phyloP scores from a whole-genome alignment of 2,113 vertebrate species.

The Myiagra hebetior region DNA sequence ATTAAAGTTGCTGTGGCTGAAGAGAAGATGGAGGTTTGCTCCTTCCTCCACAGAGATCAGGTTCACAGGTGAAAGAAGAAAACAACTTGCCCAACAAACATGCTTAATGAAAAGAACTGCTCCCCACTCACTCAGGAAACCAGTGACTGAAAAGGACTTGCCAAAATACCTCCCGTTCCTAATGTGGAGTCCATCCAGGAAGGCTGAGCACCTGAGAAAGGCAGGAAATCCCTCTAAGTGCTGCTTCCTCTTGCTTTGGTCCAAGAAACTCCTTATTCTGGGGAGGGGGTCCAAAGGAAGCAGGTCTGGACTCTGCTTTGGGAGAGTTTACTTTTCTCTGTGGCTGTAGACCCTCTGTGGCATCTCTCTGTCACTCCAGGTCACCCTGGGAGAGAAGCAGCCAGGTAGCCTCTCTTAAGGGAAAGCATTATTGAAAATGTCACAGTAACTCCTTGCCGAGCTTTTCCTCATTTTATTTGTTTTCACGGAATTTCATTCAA shows the following conservation, averaged over 20 bases:
- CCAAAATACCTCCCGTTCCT: neutral
- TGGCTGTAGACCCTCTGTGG: neutral
- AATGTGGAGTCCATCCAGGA: neutral
- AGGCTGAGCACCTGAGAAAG: neutral
- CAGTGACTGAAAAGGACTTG: neutral
- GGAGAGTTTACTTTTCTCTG: neutral
- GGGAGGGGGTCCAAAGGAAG: neutral
- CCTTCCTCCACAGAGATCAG: neutral
- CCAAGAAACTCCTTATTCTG: neutral
- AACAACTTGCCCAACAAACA: neutral
- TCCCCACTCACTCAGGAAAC: rapidly evolving
- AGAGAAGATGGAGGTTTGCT: neutral
- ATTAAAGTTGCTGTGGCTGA: neutral
- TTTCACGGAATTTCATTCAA: neutral
- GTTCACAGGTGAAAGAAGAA: neutral
- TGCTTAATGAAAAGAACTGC: neutral
- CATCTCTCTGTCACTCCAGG: neutral
- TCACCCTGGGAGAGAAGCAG: neutral
- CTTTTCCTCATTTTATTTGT: neutral
- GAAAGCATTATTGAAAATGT: neutral
- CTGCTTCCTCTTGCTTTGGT: neutral
- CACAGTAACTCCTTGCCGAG: neutral
- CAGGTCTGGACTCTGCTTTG: neutral
- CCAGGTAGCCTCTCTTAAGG: neutral
- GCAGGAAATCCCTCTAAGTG: neutral